Evolutionary conservation across 2,797 vertebrate species (phyloP).

Genomic region (Agapornis canus): DNA sequence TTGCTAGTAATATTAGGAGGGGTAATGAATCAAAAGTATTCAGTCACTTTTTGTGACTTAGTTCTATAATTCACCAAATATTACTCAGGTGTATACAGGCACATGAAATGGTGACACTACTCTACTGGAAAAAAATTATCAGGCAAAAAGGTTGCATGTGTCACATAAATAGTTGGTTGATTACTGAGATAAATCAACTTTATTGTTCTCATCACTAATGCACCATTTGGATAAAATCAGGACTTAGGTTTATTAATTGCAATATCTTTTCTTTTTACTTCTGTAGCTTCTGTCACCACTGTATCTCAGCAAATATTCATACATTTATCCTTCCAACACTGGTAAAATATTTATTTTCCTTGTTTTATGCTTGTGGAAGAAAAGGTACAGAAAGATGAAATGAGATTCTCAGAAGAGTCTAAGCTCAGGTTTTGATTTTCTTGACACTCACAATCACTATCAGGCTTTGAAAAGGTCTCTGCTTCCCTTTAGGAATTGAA

Average conservation of each 20-base stretch:
- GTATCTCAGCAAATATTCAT: background rate
- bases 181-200: background rate
- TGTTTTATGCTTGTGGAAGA: background rate
- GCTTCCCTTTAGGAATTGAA: background rate
- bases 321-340: background rate
- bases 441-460: background rate
- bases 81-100: background rate
- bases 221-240: background rate
- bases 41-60: background rate
- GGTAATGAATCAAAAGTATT: background rate
- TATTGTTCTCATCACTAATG: background rate
- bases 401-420: background rate
- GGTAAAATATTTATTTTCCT: background rate
- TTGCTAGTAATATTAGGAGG: background rate
- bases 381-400: background rate
- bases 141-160: background rate
- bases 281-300: background rate
- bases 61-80: background rate
- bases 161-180: background rate
- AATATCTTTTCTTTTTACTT: background rate
- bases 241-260: background rate
- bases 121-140: background rate
- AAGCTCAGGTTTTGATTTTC: background rate
- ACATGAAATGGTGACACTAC: background rate
- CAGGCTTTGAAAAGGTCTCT: background rate